Evolutionary conservation across 2,113 vertebrate genomes (phyloP).

Genomic region (Platycercus adscitus): DNA sequence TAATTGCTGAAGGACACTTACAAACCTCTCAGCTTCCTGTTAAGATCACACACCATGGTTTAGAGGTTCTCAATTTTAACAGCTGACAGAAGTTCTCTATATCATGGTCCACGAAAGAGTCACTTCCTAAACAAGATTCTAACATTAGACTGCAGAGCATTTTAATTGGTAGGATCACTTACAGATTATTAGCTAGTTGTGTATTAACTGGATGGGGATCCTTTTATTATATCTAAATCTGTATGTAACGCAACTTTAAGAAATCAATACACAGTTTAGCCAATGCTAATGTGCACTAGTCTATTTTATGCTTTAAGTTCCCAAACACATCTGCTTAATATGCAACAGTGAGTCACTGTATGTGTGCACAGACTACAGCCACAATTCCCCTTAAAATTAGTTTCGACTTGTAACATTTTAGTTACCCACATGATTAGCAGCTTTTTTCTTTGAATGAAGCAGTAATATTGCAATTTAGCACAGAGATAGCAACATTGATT

Average conservation of each 20-base stretch:
- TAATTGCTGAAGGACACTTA: neutral
- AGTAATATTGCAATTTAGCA: neutral
- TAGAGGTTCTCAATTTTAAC: neutral
- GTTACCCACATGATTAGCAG: neutral
- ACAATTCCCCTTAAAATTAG: neutral
- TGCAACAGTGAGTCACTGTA: neutral
- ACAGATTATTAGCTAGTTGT: neutral
- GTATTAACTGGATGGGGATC: accelerated
- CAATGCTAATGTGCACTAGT: neutral
- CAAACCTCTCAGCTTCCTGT: neutral
- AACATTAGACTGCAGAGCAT: neutral
- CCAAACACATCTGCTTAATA: neutral
- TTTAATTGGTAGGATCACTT: neutral
- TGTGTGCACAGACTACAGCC: neutral
- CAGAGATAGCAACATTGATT: neutral
- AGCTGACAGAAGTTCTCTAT: neutral
- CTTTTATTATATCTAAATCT: neutral
- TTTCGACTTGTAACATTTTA: neutral
- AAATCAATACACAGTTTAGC: neutral
- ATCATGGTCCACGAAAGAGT: neutral
- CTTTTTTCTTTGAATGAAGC: neutral
- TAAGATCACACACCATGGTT: neutral
- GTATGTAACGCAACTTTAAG: neutral
- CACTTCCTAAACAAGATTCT: neutral
- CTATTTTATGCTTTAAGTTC: neutral